A percentile compares a stretch with the other conserved stretches of the same genome.
phyloP scores from a whole-genome alignment of 2,888 invertebrate species.

The Tachina lurida region DNA sequence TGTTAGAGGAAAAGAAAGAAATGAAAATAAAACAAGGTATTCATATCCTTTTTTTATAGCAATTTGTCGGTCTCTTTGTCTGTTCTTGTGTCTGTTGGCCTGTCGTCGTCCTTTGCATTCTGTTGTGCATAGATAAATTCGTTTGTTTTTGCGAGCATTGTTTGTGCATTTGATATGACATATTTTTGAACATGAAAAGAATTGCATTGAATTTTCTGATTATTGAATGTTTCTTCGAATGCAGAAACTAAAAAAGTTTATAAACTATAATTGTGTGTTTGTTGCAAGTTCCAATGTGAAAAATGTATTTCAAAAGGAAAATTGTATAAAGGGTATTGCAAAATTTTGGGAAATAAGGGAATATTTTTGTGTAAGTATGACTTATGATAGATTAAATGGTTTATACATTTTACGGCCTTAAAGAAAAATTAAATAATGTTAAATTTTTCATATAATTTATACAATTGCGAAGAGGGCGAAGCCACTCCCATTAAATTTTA shows the following conservation, averaged over 20 bases:
- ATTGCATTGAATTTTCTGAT: constrained; percentile 45
- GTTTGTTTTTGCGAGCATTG: background rate
- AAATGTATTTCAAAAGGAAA: background rate
- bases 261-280: constrained; percentile 32
- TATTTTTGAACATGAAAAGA: constrained; percentile 22
- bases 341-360: background rate
- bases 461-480: too few species aligned
- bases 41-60: constrained; percentile 2
- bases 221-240: constrained; percentile 38
- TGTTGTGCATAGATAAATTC: constrained; percentile 10
- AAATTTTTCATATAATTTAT: too few species aligned
- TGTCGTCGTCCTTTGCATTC: background rate
- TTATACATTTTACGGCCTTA: too few species aligned
- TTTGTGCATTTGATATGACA: background rate
- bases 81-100: background rate
- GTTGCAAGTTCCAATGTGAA: background rate
- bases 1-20: background rate
- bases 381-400: too few species aligned
- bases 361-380: too few species aligned
- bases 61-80: background rate
- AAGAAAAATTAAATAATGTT: too few species aligned
- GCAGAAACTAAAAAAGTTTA: constrained; percentile 26
- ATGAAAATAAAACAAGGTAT: background rate
- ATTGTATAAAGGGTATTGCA: background rate
- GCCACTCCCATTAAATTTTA: too few species aligned